Evolutionary conservation across 2,113 vertebrate species (phyloP), one percentile per base, ranked within the genome.

Genomic region (Bucco capensis): DNA sequence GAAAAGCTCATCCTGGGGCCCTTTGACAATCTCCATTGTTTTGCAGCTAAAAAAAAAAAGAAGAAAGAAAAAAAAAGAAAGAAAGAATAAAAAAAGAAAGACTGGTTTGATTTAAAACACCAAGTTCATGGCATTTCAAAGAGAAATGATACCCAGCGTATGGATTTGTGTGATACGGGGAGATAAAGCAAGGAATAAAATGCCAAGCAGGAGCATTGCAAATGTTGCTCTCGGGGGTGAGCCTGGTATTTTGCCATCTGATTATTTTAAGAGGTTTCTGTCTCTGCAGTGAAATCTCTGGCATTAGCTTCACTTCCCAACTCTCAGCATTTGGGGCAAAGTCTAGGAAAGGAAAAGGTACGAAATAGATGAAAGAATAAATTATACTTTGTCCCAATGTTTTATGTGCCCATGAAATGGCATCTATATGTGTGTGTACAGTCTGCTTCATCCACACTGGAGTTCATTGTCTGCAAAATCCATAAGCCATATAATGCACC

Each of bases 61-160:
- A 58, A 8, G 27, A 15, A 10, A n/a, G 7, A 35, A 14, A 30
- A 19, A 62, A 9, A 28, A 24, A 60, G 19, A 2, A 22, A 22
- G 27, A 13, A 4, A 9, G 5, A 21, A 4, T 2, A 8, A 65
- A 42, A 11, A 60, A 31, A 38, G 1, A 78, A 72, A 75, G 65
- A 86, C 84, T 80, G 75, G 81, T 94, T 96, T 25, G 86, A 90
- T 92, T 94, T 96, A 97, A 97, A 97, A 93, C 96, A 94, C 97
- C 97, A 97, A 97, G 97, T 97, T 97, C 97, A 97, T 96, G 97
- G 97, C 97, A 97, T 97, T 97, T 97, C 96, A 96, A 97, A 97
- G 86, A 92, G 96, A 95, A 95, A 94, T 82, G 96, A 96, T 97
- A 94, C 92, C 46, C 60, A 67, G 84, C 0, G 9, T 77, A 75